phyloP scores from a whole-genome alignment of 2,888 invertebrate genomes.

The Scaptomyza reducta region DNA sequence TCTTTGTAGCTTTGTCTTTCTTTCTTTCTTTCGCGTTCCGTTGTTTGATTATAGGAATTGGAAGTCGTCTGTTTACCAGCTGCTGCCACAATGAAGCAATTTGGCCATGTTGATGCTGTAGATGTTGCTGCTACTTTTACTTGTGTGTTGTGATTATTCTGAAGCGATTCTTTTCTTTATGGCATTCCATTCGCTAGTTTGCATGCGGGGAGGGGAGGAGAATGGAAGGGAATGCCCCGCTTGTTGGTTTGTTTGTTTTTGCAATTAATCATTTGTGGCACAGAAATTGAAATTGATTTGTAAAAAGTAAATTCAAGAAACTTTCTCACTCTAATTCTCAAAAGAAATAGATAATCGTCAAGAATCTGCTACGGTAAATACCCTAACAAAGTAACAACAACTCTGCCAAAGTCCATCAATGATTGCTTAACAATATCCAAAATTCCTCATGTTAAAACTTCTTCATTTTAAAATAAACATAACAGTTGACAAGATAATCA shows the following conservation, averaged over 20 bases:
- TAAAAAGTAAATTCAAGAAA: background rate
- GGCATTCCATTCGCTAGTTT: conserved; percentile 22
- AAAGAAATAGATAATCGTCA: too few species aligned
- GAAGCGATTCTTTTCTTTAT: conserved; percentile 23
- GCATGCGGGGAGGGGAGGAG: conserved; percentile 13
- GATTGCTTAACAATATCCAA: too few species aligned
- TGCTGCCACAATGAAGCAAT: conserved; percentile 64
- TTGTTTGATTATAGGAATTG: conserved; percentile 49
- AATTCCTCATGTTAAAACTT: background rate
- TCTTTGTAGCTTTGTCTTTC: background rate
- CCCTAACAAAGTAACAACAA: too few species aligned
- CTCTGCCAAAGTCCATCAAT: too few species aligned
- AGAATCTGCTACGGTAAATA: too few species aligned
- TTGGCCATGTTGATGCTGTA: conserved; percentile 36
- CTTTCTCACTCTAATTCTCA: background rate
- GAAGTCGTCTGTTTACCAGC: conserved; percentile 49
- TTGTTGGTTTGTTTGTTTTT: conserved; percentile 5
- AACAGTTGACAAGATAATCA: background rate
- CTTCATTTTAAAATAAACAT: background rate
- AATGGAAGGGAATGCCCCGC: background rate
- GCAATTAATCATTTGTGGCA: conserved; percentile 36
- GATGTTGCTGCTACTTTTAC: conserved; percentile 25
- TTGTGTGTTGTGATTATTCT: conserved; percentile 38
- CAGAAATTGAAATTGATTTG: conserved; percentile 6
- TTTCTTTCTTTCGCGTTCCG: background rate